These are phyloP conservation scores for Cantharis lateralis DNA, from an alignment of 2,888 invertebrate species.

Conservation along the genomic window DNA sequence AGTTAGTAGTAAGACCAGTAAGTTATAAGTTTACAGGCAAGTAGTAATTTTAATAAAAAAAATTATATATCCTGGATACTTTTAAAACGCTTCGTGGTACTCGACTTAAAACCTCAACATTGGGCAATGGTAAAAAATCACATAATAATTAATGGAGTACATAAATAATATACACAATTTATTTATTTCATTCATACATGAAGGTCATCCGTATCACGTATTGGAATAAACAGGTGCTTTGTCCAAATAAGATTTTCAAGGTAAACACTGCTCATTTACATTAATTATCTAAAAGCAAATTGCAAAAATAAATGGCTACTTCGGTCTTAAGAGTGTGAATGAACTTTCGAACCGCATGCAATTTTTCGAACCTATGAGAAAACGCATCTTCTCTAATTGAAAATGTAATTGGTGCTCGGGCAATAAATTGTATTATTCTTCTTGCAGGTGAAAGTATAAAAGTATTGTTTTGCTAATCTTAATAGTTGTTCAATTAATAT, in stretches of 20 bases:
- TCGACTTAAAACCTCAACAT: background rate
- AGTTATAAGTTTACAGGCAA: background rate
- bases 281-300: background rate
- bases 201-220: slow-evolving; percentile 1
- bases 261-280: background rate
- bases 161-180: background rate
- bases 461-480: background rate
- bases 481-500: background rate
- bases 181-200: background rate
- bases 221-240: slow-evolving; percentile 11
- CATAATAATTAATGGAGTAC: background rate
- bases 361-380: background rate
- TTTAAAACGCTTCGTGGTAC: background rate
- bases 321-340: background rate
- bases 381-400: background rate
- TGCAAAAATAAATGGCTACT: background rate
- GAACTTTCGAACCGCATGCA: background rate
- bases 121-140: background rate
- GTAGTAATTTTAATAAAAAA: background rate
- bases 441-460: background rate
- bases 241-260: slow-evolving; percentile 8
- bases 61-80: background rate
- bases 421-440: background rate
- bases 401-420: background rate
- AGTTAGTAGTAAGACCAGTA: background rate